Percentiles rank a stretch among this genome's conserved stretches.
Conservation (phyloP, 2,113 vertebrate species). For the Ailurus styani region DNA sequence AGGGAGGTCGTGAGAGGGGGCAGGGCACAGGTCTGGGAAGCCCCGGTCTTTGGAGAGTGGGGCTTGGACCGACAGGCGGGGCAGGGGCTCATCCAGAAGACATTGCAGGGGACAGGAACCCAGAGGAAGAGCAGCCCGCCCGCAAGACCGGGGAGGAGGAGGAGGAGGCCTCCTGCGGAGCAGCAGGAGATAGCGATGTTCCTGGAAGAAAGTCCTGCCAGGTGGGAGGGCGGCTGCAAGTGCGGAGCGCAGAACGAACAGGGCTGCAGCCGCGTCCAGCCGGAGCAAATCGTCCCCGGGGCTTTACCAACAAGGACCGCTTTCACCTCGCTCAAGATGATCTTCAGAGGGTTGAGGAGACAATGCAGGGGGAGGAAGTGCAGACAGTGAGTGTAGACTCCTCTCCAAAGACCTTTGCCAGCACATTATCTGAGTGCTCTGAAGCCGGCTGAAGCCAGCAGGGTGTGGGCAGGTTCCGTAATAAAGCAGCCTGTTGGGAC, state of each 20-base stretch:
- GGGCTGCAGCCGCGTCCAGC: accelerated
- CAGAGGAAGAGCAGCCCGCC: too few relatives aligned
- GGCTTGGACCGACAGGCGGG: too few relatives aligned
- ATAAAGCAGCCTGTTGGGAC: background rate
- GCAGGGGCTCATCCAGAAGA: background rate
- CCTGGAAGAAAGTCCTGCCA: accelerated
- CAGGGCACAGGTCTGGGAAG: accelerated
- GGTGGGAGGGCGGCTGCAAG: accelerated
- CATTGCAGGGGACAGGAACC: background rate
- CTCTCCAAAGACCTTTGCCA: background rate
- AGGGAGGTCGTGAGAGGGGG: background rate
- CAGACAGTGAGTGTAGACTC: background rate
- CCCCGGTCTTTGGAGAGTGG: background rate
- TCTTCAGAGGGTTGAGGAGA: background rate
- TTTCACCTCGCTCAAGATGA: background rate
- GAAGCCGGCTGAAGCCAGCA: background rate
- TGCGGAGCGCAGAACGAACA: background rate
- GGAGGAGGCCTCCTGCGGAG: too few relatives aligned
- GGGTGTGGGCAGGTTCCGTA: background rate
- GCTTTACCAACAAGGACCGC: background rate
- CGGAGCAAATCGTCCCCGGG: accelerated
- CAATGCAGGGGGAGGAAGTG: background rate
- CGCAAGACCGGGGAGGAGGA: background rate
- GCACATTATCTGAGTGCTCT: accelerated
- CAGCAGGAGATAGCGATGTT: background rate